A percentile compares a stretch with the other conserved stretches of the same genome.
These are phyloP conservation scores for Chloropsis hardwickii DNA, from an alignment of 2,113 vertebrate genomes.

Conservation along the genomic window DNA sequence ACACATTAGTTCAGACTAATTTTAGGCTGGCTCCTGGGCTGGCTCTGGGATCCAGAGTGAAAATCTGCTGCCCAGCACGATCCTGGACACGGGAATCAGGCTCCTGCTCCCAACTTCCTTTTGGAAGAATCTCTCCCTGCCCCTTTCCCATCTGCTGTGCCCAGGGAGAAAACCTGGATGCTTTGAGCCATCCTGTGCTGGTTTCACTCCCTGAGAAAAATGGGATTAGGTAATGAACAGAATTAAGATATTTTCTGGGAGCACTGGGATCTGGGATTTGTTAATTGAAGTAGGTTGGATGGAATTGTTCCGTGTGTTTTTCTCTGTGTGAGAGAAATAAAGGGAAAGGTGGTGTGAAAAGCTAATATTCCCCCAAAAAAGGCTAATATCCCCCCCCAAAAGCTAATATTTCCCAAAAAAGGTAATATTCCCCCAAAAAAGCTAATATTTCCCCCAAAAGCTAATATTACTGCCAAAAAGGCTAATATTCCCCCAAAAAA, in stretches of 20 bases:
- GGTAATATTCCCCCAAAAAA: too few relatives aligned
- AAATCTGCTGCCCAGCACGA: slow-evolving; percentile 35
- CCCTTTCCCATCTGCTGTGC: slow-evolving; percentile 14
- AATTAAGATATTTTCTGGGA: not conserved
- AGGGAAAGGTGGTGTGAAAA: not conserved
- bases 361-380: not conserved
- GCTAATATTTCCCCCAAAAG: too few relatives aligned
- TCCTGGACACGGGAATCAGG: not conserved
- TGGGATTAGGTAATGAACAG: not conserved
- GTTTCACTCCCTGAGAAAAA: not conserved
- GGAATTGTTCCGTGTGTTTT: not conserved
- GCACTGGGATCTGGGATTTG: not conserved
- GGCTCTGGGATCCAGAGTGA: not conserved
- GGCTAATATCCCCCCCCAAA: too few relatives aligned
- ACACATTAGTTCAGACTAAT: not conserved
- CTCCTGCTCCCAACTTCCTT: slow-evolving; percentile 7
- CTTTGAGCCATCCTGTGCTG: not conserved
- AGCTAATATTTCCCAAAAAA: too few relatives aligned
- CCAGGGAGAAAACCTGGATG: not conserved
- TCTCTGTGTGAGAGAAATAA: not conserved
- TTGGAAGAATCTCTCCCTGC: not conserved
- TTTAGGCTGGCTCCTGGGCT: slow-evolving; percentile 6
- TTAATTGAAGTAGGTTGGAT: not conserved
- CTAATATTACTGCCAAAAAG: too few relatives aligned
- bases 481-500: too few relatives aligned